These are phyloP conservation scores for Melanostoma scalare DNA, from an alignment of 2,888 invertebrate species.

Conservation along the genomic window DNA sequence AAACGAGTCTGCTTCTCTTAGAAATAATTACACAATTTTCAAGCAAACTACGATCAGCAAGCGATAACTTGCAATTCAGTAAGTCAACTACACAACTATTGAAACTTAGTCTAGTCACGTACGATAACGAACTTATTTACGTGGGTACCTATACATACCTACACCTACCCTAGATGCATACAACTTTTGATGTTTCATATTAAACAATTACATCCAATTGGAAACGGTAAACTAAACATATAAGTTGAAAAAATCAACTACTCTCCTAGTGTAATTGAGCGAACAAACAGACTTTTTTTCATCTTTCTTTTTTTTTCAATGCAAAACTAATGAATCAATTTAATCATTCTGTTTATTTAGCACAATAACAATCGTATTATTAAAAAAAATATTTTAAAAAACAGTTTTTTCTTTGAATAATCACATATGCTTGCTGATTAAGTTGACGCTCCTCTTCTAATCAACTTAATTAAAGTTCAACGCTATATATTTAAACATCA, in stretches of 20 bases:
- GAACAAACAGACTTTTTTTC: background rate
- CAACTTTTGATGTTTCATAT: background rate
- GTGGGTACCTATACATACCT: too few relatives aligned
- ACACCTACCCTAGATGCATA: background rate
- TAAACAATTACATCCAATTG: background rate
- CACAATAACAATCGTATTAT: conserved; percentile 12
- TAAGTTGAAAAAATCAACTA: too few relatives aligned
- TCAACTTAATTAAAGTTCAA: conserved; percentile 30
- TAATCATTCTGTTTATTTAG: conserved; percentile 41
- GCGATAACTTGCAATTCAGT: too few relatives aligned
- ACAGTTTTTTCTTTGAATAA: background rate
- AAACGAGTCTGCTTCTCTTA: too few relatives aligned
- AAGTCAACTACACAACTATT: conserved; percentile 6
- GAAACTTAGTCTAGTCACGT: conserved; percentile 29
- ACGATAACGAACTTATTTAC: conserved; percentile 18
- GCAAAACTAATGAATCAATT: conserved; percentile 13
- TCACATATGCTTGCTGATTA: conserved; percentile 12
- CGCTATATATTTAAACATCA: conserved; percentile 19
- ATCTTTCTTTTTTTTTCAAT: background rate
- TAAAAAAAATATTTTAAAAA: conserved; percentile 1
- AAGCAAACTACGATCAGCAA: too few relatives aligned
- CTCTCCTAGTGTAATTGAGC: background rate
- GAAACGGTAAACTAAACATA: background rate
- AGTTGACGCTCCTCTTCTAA: conserved; percentile 16
- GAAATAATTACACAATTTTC: too few relatives aligned